Evolutionary conservation across 2,888 invertebrate species (phyloP), one percentile per base, ranked within the genome.

Genomic region (Melanophora roralis): DNA sequence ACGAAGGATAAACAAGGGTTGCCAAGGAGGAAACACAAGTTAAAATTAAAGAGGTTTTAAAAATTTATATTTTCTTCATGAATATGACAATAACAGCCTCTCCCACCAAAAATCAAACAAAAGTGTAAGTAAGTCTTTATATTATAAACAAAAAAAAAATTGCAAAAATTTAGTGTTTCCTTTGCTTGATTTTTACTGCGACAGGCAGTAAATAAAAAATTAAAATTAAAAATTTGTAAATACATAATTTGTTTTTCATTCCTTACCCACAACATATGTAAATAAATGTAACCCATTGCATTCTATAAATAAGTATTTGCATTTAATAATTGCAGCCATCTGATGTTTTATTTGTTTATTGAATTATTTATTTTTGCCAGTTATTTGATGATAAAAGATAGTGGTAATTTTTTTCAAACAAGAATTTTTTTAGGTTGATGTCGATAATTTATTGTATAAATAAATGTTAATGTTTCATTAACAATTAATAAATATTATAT

Each of bases 341-440:
- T 72, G 72, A 16, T 45, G 43, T 23, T 62, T 72, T 62, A 51
- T 65, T 49, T 65, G 43, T 62, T 71, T 43, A 72, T 23, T 62
- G 11, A 51, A 60, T 51, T 62, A 72, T 72, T 62, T 62, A 72
- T 72, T 16, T n/a, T 3, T 19, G 23, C n/a, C 14, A 53, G 11
- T n/a, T 16, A 45, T 34, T 71, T 71, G 40, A 34, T 32, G 14
- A 12, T 19, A 43, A 62, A 34, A 21, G 32, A 43, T 43, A 45
- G 23, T 47, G 47, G 47, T 47, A 69, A 7, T 38, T 62, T 60
- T 59, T 23, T 8, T 53, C 16, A 34, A 45, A 53, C 43, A 53
- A 45, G 34, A 23, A 36, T 12, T 43, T 9, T 27, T 59, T 7
- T 69, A 11, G 16, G 45, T 49, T 12, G 19, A 12, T 47, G 23